These are phyloP conservation scores for Elanus axillaris DNA, from an alignment of 2,113 vertebrate genomes.

Conservation along the genomic window DNA sequence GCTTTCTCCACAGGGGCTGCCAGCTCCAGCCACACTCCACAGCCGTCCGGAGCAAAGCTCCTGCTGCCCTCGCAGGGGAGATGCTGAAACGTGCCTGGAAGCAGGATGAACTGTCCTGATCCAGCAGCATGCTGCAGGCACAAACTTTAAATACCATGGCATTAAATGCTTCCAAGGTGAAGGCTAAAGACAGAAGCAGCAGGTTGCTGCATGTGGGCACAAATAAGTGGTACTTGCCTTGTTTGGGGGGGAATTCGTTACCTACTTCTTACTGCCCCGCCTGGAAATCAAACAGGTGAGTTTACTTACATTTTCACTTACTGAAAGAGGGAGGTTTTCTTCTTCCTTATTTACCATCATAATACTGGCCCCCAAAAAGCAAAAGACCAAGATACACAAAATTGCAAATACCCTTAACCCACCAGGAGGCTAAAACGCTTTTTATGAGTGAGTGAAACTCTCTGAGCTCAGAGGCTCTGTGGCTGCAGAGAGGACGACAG, in stretches of 20 bases:
- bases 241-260: neutral
- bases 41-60: neutral
- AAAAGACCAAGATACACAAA: neutral
- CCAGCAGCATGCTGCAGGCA: neutral
- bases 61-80: neutral
- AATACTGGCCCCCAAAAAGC: neutral
- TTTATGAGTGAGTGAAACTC: neutral
- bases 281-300: neutral
- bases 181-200: neutral
- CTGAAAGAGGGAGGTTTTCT: neutral
- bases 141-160: neutral
- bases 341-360: neutral
- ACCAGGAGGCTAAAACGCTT: neutral
- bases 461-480: neutral
- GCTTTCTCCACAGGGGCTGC: neutral
- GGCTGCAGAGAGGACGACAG: neutral
- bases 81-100: accelerated
- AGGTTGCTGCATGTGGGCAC: neutral
- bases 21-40: neutral
- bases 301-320: neutral
- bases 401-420: neutral
- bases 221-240: neutral
- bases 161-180: neutral
- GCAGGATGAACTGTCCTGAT: neutral
- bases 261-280: neutral